phyloP scores from a whole-genome alignment of 1,140 invertebrate species.

The Tetragonula clypearis region DNA sequence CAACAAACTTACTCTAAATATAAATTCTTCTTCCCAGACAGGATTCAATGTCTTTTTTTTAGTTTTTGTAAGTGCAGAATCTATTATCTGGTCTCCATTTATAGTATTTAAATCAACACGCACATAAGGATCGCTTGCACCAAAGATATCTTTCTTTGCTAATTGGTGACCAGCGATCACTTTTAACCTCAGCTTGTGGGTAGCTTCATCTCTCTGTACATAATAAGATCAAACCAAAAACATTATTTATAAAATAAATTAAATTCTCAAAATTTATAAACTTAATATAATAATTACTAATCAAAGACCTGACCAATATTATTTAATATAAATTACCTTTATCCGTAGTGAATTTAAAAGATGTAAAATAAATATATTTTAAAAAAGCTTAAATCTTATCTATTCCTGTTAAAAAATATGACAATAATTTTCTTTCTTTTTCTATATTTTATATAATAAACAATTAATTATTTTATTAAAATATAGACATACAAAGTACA shows the following conservation, averaged over 20 bases:
- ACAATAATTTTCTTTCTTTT: not conserved
- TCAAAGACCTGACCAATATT: not conserved
- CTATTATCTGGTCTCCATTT: conserved; percentile 92
- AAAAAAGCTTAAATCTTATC: not conserved
- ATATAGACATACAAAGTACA: not conserved
- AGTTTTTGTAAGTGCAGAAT: conserved; percentile 96
- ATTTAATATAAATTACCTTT: not conserved
- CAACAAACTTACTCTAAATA: conserved; percentile 91
- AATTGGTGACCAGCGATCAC: conserved; percentile 94
- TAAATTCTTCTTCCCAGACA: conserved; percentile 97
- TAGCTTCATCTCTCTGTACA: conserved; percentile 87
- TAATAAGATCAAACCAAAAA: not conserved
- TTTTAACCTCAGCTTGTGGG: conserved; percentile 89
- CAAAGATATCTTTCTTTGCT: conserved; percentile 99
- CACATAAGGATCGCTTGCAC: conserved; percentile 98
- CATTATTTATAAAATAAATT: not conserved
- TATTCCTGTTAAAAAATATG: not conserved
- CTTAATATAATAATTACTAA: not conserved
- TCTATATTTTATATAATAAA: not conserved
- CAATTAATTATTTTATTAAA: not conserved
- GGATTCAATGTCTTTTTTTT: conserved; percentile 99
- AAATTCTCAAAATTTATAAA: not conserved
- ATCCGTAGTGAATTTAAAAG: conserved; percentile 31
- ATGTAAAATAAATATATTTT: not conserved
- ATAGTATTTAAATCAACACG: conserved; percentile 94